Evolutionary conservation across 2,888 invertebrate species (phyloP).

Genomic region (Epicampocera succincta): DNA sequence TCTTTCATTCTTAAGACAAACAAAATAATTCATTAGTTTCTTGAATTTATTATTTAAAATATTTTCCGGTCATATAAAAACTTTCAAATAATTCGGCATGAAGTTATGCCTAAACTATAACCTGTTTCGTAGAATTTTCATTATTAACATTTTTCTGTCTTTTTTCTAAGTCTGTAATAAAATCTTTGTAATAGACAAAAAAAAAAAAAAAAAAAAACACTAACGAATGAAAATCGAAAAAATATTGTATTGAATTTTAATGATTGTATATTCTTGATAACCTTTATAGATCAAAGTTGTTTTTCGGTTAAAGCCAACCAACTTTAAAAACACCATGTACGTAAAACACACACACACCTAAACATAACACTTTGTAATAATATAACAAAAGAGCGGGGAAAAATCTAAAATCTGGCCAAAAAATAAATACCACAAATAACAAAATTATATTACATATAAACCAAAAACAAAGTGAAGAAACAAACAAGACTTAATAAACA

Average conservation of each 20-base stretch:
- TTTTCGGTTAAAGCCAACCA: constrained; percentile 54
- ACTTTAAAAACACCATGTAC: constrained; percentile 28
- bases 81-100: not conserved
- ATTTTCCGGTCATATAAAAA: not conserved
- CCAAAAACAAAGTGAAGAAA: constrained; percentile 42
- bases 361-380: constrained; percentile 14
- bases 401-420: constrained; percentile 42
- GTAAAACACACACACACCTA: not conserved
- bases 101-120: constrained; percentile 52
- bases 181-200: not conserved
- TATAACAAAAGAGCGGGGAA: constrained; percentile 3
- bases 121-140: constrained; percentile 58
- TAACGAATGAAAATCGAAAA: constrained; percentile 1
- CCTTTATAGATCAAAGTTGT: constrained; percentile 69
- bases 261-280: constrained; percentile 66
- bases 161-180: constrained; percentile 16
- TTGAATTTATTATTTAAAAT: not conserved
- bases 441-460: constrained; percentile 51
- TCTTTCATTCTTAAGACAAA: not conserved
- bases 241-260: constrained; percentile 59
- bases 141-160: constrained; percentile 6
- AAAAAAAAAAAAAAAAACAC: too few species aligned
- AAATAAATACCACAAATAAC: constrained; percentile 61
- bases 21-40: not conserved
- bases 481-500: constrained; percentile 42